A percentile compares a stretch with the other conserved stretches of the same genome.
phyloP scores from a whole-genome alignment of 2,888 invertebrate species.

The Tridacna gigas region DNA sequence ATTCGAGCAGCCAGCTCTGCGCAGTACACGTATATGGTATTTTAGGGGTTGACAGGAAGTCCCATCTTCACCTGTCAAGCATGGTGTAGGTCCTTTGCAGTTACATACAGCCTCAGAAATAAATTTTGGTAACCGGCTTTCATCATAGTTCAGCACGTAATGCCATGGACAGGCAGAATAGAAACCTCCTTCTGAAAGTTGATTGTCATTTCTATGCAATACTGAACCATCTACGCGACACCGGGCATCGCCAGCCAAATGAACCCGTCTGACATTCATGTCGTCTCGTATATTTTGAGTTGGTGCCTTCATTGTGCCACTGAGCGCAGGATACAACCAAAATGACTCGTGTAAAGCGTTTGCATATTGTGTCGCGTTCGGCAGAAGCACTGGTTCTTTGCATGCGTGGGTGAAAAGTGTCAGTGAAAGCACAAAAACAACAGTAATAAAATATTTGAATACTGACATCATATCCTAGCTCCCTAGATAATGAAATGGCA shows the following conservation, averaged over 20 bases:
- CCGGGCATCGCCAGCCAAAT: neutral
- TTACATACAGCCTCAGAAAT: conserved; percentile 54
- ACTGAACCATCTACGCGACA: neutral
- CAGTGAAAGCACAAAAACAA: no score
- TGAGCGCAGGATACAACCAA: neutral
- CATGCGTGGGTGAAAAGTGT: neutral
- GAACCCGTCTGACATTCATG: neutral
- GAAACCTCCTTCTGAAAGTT: neutral
- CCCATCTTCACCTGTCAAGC: conserved; percentile 24
- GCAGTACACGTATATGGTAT: conserved; percentile 40
- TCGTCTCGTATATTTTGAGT: neutral
- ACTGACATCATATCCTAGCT: no score
- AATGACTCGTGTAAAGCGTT: conserved; percentile 13
- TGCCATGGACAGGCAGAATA: conserved; percentile 52
- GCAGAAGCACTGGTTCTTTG: neutral
- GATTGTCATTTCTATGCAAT: neutral
- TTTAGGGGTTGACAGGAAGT: conserved; percentile 44
- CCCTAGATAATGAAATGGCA: no score
- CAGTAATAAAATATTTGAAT: no score
- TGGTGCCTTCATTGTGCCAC: neutral
- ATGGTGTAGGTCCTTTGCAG: conserved; percentile 28
- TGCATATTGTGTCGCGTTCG: conserved; percentile 1
- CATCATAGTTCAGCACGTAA: conserved; percentile 45
- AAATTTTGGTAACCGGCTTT: conserved; percentile 38
- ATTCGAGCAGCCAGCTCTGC: conserved; percentile 42